phyloP scores from a whole-genome alignment of 2,888 invertebrate genomes.

The Criorhina ranunculi region DNA sequence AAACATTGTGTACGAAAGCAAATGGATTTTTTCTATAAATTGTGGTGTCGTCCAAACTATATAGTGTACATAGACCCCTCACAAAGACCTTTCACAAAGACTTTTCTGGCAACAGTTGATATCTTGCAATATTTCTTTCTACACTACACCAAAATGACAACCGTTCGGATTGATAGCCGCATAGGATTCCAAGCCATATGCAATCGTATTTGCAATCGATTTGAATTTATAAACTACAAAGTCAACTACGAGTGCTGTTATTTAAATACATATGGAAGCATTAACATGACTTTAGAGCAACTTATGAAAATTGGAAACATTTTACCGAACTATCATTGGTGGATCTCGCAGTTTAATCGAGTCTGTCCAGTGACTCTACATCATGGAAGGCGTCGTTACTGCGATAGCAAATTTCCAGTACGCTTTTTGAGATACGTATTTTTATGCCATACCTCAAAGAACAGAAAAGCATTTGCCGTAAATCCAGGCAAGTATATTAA shows the following conservation, averaged over 20 bases:
- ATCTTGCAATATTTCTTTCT: conserved; percentile 44
- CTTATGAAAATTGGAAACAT: conserved; percentile 50
- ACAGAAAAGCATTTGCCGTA: conserved; percentile 86
- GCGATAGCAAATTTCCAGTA: conserved; percentile 86
- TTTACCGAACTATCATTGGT: conserved; percentile 39
- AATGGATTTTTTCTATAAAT: conserved; percentile 34
- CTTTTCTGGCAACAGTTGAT: conserved; percentile 14
- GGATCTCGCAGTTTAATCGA: conserved; percentile 48
- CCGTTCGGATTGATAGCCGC: conserved; percentile 41
- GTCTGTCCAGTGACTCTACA: conserved; percentile 88
- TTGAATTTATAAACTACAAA: conserved; percentile 51
- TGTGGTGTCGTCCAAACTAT: conserved; percentile 31
- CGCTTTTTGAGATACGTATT: conserved; percentile 87
- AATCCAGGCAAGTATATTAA: conserved; percentile 88
- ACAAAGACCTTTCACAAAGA: conserved; percentile 14
- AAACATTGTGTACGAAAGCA: conserved; percentile 30
- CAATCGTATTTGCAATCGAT: conserved; percentile 27
- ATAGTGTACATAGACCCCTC: conserved; percentile 37
- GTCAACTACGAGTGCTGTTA: conserved; percentile 33
- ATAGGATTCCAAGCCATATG: conserved; percentile 27
- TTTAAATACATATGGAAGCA: conserved; percentile 12
- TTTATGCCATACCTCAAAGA: conserved; percentile 86
- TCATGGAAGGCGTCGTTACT: conserved; percentile 85
- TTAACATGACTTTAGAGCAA: conserved; percentile 72
- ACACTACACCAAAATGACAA: conserved; percentile 27